Percentiles rank a stretch among this genome's conserved stretches.
Evolutionary conservation across 2,113 vertebrate genomes (phyloP).

Genomic region (Elephas maximus): DNA sequence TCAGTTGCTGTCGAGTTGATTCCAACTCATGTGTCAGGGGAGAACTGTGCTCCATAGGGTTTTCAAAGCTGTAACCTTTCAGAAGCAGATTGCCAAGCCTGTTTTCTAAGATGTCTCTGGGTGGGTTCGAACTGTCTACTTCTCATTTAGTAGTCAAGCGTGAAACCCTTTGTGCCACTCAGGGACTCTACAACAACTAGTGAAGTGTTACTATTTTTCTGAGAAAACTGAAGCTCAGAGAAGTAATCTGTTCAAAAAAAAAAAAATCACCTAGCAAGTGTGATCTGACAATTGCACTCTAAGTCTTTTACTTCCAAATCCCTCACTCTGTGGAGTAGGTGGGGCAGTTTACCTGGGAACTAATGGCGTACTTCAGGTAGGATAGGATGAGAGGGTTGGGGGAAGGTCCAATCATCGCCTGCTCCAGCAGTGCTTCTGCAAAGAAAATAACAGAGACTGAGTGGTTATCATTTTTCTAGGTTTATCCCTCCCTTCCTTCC

Average conservation of each 20-base stretch:
- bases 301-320: constrained; percentile 32
- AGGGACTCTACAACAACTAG: neutral
- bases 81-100: neutral
- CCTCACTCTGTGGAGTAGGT: neutral
- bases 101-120: neutral
- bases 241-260: constrained; percentile 37
- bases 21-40: neutral
- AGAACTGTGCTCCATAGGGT: neutral
- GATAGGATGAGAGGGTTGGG: constrained; percentile 98
- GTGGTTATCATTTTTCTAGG: neutral
- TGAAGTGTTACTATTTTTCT: constrained; percentile 29
- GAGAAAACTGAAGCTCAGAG: constrained; percentile 25
- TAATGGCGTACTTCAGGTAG: constrained; percentile 98
- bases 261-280: neutral
- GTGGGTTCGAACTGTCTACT: neutral
- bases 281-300: constrained; percentile 1
- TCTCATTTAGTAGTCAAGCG: neutral
- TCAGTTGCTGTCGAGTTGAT: neutral
- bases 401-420: constrained; percentile 98
- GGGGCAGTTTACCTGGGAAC: constrained; percentile 94
- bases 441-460: constrained; percentile 25
- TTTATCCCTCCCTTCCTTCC: constrained; percentile 24
- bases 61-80: neutral
- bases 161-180: neutral
- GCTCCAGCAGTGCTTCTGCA: constrained; percentile 97